Percentiles rank a stretch among this genome's conserved stretches.
Evolutionary conservation across 2,113 vertebrate genomes (phyloP).

Genomic region (Eulemur macaco): DNA sequence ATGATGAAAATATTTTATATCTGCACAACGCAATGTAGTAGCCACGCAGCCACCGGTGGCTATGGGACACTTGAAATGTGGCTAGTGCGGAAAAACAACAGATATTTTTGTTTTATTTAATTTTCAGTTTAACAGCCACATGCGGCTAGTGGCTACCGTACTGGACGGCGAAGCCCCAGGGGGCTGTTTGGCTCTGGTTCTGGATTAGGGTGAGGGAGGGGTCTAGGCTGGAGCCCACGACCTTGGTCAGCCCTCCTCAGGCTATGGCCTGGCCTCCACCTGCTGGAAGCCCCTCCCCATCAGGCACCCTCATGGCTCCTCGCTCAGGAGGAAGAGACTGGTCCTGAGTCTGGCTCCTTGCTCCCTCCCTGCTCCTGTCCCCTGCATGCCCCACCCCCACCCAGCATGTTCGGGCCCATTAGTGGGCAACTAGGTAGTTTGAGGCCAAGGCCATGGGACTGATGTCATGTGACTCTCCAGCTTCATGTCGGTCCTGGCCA

Average conservation of each 20-base stretch:
- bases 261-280: neutral
- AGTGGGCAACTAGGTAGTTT: neutral
- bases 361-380: neutral
- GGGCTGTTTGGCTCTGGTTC: neutral
- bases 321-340: neutral
- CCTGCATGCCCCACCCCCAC: rapidly evolving
- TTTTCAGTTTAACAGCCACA: neutral
- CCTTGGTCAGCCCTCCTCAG: neutral
- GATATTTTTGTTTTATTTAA: neutral
- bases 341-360: neutral
- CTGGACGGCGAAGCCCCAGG: rapidly evolving
- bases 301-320: neutral
- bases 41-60: rapidly evolving
- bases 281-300: neutral
- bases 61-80: neutral
- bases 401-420: neutral
- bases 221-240: neutral
- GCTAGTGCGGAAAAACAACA: neutral
- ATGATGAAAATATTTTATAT: rapidly evolving
- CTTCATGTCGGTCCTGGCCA: neutral
- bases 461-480: rapidly evolving
- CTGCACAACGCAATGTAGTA: rapidly evolving
- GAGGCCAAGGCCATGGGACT: neutral
- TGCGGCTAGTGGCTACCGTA: neutral
- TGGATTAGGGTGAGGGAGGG: neutral